Evolutionary conservation across 2,113 vertebrate species (phyloP).

Genomic region (Baryphthengus martii): DNA sequence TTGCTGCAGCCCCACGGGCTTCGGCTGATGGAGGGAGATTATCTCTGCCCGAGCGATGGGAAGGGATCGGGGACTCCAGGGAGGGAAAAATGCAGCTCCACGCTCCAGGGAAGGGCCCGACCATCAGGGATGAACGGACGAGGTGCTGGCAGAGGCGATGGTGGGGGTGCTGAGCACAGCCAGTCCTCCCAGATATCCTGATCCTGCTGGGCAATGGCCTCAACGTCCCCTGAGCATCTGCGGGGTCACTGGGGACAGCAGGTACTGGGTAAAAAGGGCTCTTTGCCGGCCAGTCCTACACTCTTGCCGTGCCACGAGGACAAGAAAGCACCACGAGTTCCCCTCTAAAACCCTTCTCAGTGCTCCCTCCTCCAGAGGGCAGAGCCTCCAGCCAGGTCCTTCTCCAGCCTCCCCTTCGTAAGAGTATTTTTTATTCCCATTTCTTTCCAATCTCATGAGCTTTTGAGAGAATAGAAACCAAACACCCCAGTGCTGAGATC

Average conservation of each 20-base stretch:
- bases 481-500: fast-evolving
- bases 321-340: fast-evolving
- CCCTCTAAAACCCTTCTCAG: fast-evolving
- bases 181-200: not conserved
- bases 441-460: fast-evolving
- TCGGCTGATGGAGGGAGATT: not conserved
- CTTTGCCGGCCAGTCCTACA: not conserved
- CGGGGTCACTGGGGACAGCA: not conserved
- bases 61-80: not conserved
- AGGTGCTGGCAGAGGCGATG: not conserved
- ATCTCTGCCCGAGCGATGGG: not conserved
- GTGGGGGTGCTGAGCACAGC: not conserved
- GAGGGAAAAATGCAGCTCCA: fast-evolving
- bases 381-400: not conserved
- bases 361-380: not conserved
- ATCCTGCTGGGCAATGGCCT: not conserved
- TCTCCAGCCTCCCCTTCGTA: fast-evolving
- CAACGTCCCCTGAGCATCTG: fast-evolving
- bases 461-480: not conserved
- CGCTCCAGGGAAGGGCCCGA: fast-evolving
- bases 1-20: not conserved
- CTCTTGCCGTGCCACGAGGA: fast-evolving
- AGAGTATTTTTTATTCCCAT: not conserved
- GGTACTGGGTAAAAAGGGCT: not conserved
- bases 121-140: fast-evolving